phyloP scores from a whole-genome alignment of 2,797 vertebrate genomes.

The Ptychobarbus kaznakovi region DNA sequence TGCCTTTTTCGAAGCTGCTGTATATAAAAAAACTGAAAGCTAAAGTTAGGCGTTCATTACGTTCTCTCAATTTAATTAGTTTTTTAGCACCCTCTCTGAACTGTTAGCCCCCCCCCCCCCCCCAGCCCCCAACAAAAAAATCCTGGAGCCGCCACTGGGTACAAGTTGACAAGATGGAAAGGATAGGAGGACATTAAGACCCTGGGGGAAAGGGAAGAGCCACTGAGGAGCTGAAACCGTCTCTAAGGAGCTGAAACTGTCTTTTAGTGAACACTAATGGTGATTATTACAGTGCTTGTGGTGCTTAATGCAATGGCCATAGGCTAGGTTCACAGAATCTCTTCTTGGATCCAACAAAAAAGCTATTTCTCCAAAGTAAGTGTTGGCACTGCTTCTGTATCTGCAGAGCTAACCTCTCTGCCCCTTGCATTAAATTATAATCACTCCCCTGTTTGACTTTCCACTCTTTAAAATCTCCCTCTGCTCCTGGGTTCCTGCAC shows the following conservation, averaged over 20 bases:
- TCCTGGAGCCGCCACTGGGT: neutral
- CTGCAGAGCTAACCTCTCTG: slow-evolving; percentile 53
- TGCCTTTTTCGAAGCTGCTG: too few relatives aligned
- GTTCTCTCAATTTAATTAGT: too few relatives aligned
- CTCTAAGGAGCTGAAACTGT: slow-evolving; percentile 27
- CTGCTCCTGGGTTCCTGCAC: slow-evolving; percentile 25
- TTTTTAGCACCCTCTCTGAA: too few relatives aligned
- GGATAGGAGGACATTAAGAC: slow-evolving; percentile 4
- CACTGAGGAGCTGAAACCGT: neutral
- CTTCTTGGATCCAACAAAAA: slow-evolving; percentile 25
- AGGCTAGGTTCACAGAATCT: slow-evolving; percentile 1
- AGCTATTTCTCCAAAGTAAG: slow-evolving; percentile 3
- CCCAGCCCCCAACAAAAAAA: too few relatives aligned
- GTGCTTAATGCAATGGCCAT: slow-evolving; percentile 22
- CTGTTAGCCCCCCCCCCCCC: too few relatives aligned
- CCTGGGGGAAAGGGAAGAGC: neutral
- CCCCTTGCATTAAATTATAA: slow-evolving; percentile 59
- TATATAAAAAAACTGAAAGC: too few relatives aligned
- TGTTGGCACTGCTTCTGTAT: slow-evolving; percentile 32
- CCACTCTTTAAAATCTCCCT: slow-evolving; percentile 44
- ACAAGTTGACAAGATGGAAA: neutral
- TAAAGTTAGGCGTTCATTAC: too few relatives aligned
- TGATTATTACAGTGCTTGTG: slow-evolving; percentile 23
- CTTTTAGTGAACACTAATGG: slow-evolving; percentile 19
- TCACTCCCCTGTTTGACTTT: slow-evolving; percentile 52